Base-by-base conservation (phyloP, 2,888 invertebrate genomes). In the Drosophila robusta region DNA sequence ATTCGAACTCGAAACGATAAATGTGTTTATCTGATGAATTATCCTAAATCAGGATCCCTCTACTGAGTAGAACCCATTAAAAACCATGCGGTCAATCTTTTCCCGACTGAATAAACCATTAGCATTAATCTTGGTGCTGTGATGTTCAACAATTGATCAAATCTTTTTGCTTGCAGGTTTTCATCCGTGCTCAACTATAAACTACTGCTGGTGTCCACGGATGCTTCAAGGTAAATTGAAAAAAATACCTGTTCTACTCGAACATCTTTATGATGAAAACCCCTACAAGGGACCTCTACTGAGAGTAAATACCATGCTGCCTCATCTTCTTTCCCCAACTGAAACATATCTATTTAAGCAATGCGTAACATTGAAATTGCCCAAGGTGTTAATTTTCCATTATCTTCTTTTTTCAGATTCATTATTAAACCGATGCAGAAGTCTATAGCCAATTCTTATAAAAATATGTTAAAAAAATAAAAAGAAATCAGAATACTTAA, bases 31-130 rank as follows among this genome's bases (percentile, higher is more conserved):
- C 51, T 83, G 81, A 83, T 83, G 86, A 83, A 75, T 34, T 46
- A 66, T 80, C 73, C 82, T 74, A 52, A 56, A 66, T 84, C 82
- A 87, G 85, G 85, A 72, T 86, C 85, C 85, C 85, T 86, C 83
- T 86, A 58, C 87, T 87, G 86, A 86, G 82, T 77, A 67, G 85
- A 86, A 86, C 83, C 83, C 78, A 70, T 58, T 58, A 22, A 42
- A 42, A 42, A 42, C 41, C 18, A 12, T 11, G 29, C 9, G 26
- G 14, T 34, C 34, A 34, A 34, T 12, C 1, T 34, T 12, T 34
- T 1, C 4, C 11, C 12, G 34, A 46, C 80, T 80, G 83, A 38
- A 18, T 8, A 8, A 7, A 36, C 18, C 6, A 0, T 7, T 16
- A 18, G 22, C 5, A 0, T 14, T n/a, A 1, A 9, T 3, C 4